A percentile compares a stretch with the other conserved stretches of the same genome.
Evolutionary conservation across 2,888 invertebrate genomes (phyloP).

Genomic region (Oligia fasciuncula): DNA sequence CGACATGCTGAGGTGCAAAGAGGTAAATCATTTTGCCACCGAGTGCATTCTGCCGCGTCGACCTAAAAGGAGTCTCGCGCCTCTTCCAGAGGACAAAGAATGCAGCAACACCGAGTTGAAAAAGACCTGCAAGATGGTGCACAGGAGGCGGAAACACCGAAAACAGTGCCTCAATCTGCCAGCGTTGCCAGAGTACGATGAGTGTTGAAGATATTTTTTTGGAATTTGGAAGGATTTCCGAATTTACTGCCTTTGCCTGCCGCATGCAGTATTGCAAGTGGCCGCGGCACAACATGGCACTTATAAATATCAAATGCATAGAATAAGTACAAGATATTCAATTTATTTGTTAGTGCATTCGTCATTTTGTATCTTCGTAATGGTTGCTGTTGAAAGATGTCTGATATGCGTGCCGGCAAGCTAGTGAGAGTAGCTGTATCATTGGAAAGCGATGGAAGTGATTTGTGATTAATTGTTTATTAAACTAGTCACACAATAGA

Average conservation of each 20-base stretch:
- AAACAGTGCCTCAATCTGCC: constrained; percentile 80
- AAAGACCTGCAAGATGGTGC: constrained; percentile 76
- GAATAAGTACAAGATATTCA: constrained; percentile 61
- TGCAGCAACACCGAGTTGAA: constrained; percentile 81
- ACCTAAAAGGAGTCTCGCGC: constrained; percentile 80
- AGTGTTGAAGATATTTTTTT: constrained; percentile 76
- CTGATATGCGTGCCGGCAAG: constrained; percentile 26
- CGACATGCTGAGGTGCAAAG: constrained; percentile 83
- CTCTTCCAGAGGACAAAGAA: constrained; percentile 85
- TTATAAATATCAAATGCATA: constrained; percentile 50
- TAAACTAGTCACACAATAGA: constrained; percentile 51
- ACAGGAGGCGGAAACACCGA: constrained; percentile 78
- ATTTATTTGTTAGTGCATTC: constrained; percentile 53
- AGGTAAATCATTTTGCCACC: constrained; percentile 79
- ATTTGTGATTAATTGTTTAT: constrained; percentile 53
- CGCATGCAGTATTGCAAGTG: constrained; percentile 57
- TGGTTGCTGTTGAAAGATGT: constrained; percentile 32
- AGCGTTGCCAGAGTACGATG: constrained; percentile 83
- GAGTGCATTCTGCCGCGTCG: constrained; percentile 83
- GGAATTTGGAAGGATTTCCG: constrained; percentile 50
- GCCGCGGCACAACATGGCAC: constrained; percentile 47
- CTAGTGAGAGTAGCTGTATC: constrained; percentile 45
- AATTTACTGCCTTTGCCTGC: constrained; percentile 56
- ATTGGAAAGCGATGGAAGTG: constrained; percentile 50
- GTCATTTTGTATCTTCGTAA: constrained; percentile 42